Evolutionary conservation across 2,888 invertebrate genomes (phyloP), one percentile per base, ranked within the genome.

Genomic region (Ephialtes manifestator): DNA sequence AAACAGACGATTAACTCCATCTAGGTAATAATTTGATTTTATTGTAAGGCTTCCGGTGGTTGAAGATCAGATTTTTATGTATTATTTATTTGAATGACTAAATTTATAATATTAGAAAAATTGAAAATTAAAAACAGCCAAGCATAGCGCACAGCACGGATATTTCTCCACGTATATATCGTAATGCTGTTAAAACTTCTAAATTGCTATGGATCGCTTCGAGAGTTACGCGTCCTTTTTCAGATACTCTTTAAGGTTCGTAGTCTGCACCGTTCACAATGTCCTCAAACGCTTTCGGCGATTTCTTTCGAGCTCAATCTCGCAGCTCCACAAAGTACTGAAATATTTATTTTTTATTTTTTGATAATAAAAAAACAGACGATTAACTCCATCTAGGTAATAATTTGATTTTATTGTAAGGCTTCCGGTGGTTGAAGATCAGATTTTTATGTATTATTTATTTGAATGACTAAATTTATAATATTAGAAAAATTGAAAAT

Each of bases 131-230:
- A n/a, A n/a, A 67, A 79, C 83, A 79, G 77, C 75, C 58, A 20
- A 77, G 85, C 65, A 63, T 24, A 60, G 78, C 43, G 24, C 63
- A 58, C 68, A 60, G 74, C 71, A 71, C 67, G 83, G 83, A 85
- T 86, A 86, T 86, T 85, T 81, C 80, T n/a, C n/a, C 55, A 81
- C 83, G 84, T 86, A 86, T 89, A 89, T 92, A 93, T 93, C 91
- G 93, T 93, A 93, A 93, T 92, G 92, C 93, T 93, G 93, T 93
- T 93, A 93, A 93, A 93, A 93, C 93, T 93, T 93, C 91, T 91
- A 93, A 93, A 93, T 92, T 91, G 91, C 91, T 90, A 90, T 89
- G 90, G 92, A 93, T 92, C 91, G 91, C 91, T 90, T 90, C 88
- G 86, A 90, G 88, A 90, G 90, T 89, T 89, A 89, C 89, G 85